A percentile compares a stretch with the other conserved stretches of the same genome.
These are phyloP conservation scores for Drosophila seclusa DNA, from an alignment of 2,888 invertebrate species.

Conservation along the genomic window DNA sequence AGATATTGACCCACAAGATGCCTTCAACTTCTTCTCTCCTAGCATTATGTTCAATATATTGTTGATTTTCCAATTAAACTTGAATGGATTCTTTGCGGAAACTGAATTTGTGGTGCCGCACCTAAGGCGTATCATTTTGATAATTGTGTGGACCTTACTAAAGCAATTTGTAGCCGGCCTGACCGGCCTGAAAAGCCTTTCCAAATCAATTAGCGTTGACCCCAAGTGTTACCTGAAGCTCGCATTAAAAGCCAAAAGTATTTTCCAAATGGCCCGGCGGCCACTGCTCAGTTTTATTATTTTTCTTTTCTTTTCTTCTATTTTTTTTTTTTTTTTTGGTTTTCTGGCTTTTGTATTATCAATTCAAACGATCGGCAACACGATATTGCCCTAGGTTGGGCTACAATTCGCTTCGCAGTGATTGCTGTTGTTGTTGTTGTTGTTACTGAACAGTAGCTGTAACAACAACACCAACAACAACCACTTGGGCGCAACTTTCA, in stretches of 20 bases:
- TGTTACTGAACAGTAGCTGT: constrained; percentile 29
- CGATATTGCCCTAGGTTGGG: constrained; percentile 81
- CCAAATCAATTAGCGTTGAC: constrained; percentile 74
- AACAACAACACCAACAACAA: constrained; percentile 37
- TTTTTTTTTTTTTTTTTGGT: constrained; percentile 29
- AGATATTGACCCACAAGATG: not conserved
- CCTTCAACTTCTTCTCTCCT: not conserved
- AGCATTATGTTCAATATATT: not conserved
- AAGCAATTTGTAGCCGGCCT: constrained; percentile 45
- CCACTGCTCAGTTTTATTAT: constrained; percentile 31
- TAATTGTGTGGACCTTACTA: constrained; percentile 49
- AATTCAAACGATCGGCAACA: constrained; percentile 71
- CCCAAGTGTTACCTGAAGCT: constrained; percentile 63
- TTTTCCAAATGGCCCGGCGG: constrained; percentile 51
- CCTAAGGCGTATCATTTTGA: constrained; percentile 55
- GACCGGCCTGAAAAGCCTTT: constrained; percentile 65
- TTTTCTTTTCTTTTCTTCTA: constrained; percentile 31
- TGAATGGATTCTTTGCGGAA: constrained; percentile 45
- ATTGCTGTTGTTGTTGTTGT: constrained; percentile 26
- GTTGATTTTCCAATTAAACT: constrained; percentile 34
- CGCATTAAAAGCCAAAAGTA: constrained; percentile 56
- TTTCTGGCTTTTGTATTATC: constrained; percentile 44
- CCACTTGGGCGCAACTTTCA: constrained; percentile 67
- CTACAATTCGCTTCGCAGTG: constrained; percentile 44
- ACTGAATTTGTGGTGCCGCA: constrained; percentile 21